phyloP scores from a whole-genome alignment of 2,797 vertebrate species.

The Lutjanus campechanus region DNA sequence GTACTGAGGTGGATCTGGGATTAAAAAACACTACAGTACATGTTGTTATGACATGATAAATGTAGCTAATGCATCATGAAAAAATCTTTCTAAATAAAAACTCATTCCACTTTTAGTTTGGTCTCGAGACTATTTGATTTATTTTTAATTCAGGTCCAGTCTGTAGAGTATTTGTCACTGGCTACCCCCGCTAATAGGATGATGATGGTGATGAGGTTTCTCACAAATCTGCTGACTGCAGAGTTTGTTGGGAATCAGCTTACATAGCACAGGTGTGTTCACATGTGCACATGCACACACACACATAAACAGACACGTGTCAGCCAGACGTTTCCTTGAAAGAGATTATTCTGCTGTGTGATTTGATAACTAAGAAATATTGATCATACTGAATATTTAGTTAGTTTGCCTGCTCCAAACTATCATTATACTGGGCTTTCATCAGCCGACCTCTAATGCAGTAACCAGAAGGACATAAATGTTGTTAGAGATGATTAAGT shows the following conservation, averaged over 20 bases:
- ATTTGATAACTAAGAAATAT: not conserved
- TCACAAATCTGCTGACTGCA: conserved; percentile 82
- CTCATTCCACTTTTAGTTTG: not conserved
- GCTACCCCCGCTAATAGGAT: conserved; percentile 77
- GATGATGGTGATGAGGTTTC: conserved; percentile 62
- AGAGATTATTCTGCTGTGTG: conserved; percentile 6
- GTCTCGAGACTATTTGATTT: not conserved
- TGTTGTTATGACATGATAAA: not conserved
- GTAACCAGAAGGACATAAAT: not conserved
- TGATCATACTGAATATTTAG: not conserved
- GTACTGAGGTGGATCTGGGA: not conserved
- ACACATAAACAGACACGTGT: conserved; percentile 5
- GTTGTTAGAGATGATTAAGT: too few species aligned
- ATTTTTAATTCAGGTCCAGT: not conserved
- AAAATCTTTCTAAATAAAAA: conserved; percentile 20
- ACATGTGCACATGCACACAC: conserved; percentile 1
- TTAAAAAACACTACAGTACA: not conserved
- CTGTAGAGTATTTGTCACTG: not conserved
- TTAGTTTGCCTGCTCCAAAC: too few species aligned
- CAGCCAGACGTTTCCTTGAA: not conserved
- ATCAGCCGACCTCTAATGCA: not conserved
- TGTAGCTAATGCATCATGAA: not conserved
- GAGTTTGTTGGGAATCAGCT: conserved; percentile 79
- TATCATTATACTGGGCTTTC: too few species aligned
- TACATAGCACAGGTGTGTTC: conserved; percentile 54